These are phyloP conservation scores for Platyscapa corneri DNA, from an alignment of 1,140 invertebrate species.

Conservation along the genomic window DNA sequence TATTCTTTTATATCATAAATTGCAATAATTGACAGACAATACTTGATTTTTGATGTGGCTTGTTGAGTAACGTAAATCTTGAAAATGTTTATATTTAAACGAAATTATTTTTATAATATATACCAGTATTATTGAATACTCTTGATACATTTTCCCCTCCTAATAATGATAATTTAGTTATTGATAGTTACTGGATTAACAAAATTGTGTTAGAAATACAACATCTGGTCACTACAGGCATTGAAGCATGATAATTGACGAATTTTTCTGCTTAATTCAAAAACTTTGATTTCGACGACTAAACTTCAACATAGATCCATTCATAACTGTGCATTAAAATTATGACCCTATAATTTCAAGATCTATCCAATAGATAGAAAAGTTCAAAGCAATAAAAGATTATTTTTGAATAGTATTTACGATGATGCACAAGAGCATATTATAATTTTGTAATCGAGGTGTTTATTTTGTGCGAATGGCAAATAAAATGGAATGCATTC, in stretches of 20 bases:
- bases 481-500: not conserved
- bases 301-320: not conserved
- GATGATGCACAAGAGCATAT: too few relatives aligned
- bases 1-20: too few relatives aligned
- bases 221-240: not conserved
- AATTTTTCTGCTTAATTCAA: slow-evolving; percentile 17
- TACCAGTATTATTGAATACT: not conserved
- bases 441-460: not conserved
- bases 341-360: not conserved
- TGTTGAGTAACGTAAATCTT: too few relatives aligned
- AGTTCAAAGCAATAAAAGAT: not conserved
- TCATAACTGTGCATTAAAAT: not conserved
- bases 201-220: not conserved
- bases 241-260: not conserved
- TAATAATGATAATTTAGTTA: not conserved
- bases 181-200: too few relatives aligned
- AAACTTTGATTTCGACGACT: not conserved
- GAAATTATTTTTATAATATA: too few relatives aligned
- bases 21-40: too few relatives aligned
- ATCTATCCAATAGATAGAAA: not conserved
- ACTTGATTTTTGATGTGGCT: too few relatives aligned
- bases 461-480: not conserved
- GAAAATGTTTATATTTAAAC: too few relatives aligned
- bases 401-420: not conserved
- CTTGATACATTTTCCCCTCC: not conserved